phyloP scores from a whole-genome alignment of 2,113 vertebrate genomes.

The Strix uralensis region DNA sequence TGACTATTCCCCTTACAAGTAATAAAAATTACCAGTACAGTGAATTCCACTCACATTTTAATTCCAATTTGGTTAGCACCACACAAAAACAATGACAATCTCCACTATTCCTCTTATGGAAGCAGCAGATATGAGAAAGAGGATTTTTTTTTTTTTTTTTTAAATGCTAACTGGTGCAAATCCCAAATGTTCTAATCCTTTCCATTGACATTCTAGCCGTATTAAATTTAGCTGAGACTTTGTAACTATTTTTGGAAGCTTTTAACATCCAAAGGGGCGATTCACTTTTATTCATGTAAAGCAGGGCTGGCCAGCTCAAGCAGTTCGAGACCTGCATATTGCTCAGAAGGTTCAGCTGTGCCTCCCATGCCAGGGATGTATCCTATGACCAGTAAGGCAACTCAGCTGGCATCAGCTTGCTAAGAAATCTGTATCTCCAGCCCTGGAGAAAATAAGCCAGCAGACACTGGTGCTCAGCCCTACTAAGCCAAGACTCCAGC shows the following conservation, averaged over 20 bases:
- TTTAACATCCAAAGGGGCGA: constrained; percentile 45
- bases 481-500: not conserved
- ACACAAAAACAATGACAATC: not conserved
- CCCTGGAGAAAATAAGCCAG: not conserved
- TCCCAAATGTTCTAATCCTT: constrained; percentile 51
- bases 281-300: constrained; percentile 17
- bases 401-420: accelerated
- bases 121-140: not conserved
- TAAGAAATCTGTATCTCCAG: not conserved
- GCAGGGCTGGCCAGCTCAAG: not conserved
- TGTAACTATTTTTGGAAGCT: constrained; percentile 59
- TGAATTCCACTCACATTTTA: not conserved
- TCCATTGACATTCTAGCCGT: constrained; percentile 37
- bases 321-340: not conserved
- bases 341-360: not conserved
- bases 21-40: not conserved
- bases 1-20: not conserved
- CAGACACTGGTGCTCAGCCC: not conserved
- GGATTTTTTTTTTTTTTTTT: not conserved
- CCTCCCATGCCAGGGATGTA: not conserved
- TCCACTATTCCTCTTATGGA: not conserved
- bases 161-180: constrained; percentile 39
- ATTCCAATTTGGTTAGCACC: not conserved
- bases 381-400: not conserved
- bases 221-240: constrained; percentile 60